Evolutionary conservation across 2,888 invertebrate species (phyloP).

Genomic region (Pachycephus smyrnensis): DNA sequence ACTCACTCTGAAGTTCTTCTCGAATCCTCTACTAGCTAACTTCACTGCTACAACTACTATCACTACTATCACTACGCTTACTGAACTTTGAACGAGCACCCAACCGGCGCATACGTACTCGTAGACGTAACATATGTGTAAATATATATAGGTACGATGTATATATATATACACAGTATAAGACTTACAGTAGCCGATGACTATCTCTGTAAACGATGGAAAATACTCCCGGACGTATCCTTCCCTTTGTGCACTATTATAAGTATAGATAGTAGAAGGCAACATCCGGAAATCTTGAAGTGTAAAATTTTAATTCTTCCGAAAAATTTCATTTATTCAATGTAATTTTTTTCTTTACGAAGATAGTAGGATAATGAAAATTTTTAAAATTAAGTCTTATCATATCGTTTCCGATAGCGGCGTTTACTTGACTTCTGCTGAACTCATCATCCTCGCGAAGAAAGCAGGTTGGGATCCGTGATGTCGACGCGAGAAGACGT

Average conservation of each 20-base stretch:
- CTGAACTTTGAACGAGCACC: not conserved
- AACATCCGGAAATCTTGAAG: not conserved
- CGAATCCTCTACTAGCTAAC: not conserved
- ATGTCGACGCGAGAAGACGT: not conserved
- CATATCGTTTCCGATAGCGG: not conserved
- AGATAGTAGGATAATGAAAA: not conserved
- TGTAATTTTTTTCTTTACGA: not conserved
- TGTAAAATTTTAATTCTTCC: not conserved
- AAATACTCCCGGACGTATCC: slow-evolving; percentile 5
- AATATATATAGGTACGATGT: not conserved
- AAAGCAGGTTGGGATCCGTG: not conserved
- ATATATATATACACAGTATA: not conserved
- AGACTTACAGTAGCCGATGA: slow-evolving; percentile 3
- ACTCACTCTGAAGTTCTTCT: not conserved
- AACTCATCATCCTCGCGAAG: not conserved
- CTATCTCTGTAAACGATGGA: slow-evolving; percentile 9
- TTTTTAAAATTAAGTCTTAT: not conserved
- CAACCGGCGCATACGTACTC: not conserved
- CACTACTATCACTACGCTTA: not conserved
- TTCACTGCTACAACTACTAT: not conserved
- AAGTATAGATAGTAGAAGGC: not conserved
- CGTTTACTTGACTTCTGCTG: not conserved
- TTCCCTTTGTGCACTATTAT: not conserved
- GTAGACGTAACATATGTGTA: not conserved
- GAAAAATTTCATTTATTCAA: not conserved